phyloP scores from a whole-genome alignment of 1,140 invertebrate species.

The Brachionus calyciflorus region DNA sequence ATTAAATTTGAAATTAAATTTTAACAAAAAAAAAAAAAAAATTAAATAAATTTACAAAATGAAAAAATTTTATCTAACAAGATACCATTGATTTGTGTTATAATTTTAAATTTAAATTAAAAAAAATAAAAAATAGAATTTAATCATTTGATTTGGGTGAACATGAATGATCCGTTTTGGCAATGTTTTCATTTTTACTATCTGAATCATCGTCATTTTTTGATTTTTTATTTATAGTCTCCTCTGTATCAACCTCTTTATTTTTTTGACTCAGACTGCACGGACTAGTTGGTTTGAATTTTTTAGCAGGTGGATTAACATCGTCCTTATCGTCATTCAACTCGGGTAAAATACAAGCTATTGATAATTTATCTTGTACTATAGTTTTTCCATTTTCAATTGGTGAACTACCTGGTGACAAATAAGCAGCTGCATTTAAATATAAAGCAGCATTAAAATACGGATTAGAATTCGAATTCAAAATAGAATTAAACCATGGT shows the following conservation, averaged over 20 bases:
- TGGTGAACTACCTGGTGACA: slow-evolving; percentile 28
- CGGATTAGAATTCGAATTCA: neutral
- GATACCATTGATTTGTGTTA: too few relatives aligned
- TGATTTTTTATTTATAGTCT: neutral
- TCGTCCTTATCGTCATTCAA: neutral
- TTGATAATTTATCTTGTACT: slow-evolving; percentile 2
- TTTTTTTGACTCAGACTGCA: neutral
- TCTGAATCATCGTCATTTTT: too few relatives aligned
- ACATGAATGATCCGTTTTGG: too few relatives aligned
- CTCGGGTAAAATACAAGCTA: slow-evolving; percentile 33
- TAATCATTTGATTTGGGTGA: too few relatives aligned
- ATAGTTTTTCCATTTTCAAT: neutral
- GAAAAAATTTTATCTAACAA: too few relatives aligned
- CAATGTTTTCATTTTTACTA: too few relatives aligned
- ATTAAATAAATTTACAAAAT: too few relatives aligned
- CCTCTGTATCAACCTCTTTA: neutral
- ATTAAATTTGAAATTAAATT: too few relatives aligned
- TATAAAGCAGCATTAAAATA: slow-evolving; percentile 40
- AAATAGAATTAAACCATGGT: slow-evolving; percentile 38
- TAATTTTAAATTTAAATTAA: too few relatives aligned
- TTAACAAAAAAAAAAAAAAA: too few relatives aligned
- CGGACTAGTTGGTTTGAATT: neutral
- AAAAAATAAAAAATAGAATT: too few relatives aligned
- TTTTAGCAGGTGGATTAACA: neutral
- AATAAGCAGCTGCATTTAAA: slow-evolving; percentile 18